phyloP scores from a whole-genome alignment of 2,797 vertebrate species.

The Phoxinus dragarum region DNA sequence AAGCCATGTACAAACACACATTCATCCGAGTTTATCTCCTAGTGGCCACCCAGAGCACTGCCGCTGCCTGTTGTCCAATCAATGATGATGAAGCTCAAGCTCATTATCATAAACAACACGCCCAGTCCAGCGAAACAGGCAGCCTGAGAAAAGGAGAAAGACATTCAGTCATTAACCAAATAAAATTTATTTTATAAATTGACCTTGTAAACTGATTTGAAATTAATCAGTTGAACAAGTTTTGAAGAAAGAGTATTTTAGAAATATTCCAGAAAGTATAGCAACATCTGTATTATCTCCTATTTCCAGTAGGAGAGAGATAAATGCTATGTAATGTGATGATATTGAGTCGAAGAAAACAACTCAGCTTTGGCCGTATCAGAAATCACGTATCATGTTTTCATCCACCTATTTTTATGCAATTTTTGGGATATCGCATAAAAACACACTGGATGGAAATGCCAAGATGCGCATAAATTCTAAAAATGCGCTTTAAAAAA shows the following conservation, averaged over 20 bases:
- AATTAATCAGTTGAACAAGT: neutral
- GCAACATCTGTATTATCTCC: no score
- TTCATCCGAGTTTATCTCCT: constrained; percentile 64
- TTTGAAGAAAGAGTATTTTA: neutral
- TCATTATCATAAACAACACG: constrained; percentile 96
- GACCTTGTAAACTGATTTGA: neutral
- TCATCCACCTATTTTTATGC: neutral
- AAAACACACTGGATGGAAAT: neutral
- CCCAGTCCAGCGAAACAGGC: constrained; percentile 89
- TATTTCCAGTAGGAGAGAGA: neutral
- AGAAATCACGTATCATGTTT: neutral
- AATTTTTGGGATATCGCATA: neutral
- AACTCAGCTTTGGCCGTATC: neutral
- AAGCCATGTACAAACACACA: constrained; percentile 28
- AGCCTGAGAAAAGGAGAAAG: constrained; percentile 76
- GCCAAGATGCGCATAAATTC: neutral
- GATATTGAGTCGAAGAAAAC: neutral
- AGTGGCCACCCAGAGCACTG: constrained; percentile 86
- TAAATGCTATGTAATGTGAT: neutral
- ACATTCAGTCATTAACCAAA: neutral
- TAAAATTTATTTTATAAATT: neutral
- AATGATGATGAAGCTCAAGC: constrained; percentile 94
- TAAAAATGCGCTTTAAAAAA: neutral
- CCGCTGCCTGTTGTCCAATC: constrained; percentile 87
- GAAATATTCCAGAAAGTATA: neutral